These are phyloP conservation scores for Thalpophila matura DNA, from an alignment of 2,888 invertebrate genomes.

Conservation along the genomic window DNA sequence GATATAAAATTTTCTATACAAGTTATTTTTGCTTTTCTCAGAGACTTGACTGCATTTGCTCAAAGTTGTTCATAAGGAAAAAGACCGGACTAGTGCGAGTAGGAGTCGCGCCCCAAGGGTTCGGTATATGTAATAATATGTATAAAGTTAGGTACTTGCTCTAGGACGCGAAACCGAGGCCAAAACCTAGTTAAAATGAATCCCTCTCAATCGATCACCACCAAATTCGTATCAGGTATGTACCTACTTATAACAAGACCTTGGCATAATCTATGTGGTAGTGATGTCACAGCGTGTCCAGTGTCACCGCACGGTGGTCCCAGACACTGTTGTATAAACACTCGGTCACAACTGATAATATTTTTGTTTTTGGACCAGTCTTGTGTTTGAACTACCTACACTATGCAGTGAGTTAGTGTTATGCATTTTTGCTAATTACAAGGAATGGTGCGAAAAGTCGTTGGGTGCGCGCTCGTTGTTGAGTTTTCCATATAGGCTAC, in stretches of 20 bases:
- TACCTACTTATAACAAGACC: slow-evolving; percentile 43
- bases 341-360: slow-evolving; percentile 63
- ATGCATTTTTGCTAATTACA: slow-evolving; percentile 29
- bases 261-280: slow-evolving; percentile 49
- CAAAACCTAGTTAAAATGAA: too few relatives aligned
- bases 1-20: too few relatives aligned
- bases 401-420: slow-evolving; percentile 22
- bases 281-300: slow-evolving; percentile 61
- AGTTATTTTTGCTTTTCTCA: too few relatives aligned
- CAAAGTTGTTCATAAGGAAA: too few relatives aligned
- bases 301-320: slow-evolving; percentile 65
- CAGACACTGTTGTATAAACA: slow-evolving; percentile 67
- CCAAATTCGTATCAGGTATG: neutral
- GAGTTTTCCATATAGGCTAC: neutral
- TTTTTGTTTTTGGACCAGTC: slow-evolving; percentile 67
- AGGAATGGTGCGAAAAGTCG: slow-evolving; percentile 16
- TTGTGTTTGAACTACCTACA: slow-evolving; percentile 29
- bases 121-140: too few relatives aligned
- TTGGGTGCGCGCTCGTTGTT: neutral
- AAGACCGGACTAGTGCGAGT: too few relatives aligned
- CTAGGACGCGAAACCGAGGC: too few relatives aligned
- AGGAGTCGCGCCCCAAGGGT: too few relatives aligned
- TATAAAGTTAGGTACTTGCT: too few relatives aligned
- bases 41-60: too few relatives aligned
- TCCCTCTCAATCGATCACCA: too few relatives aligned